Percentiles rank a stretch among this genome's conserved stretches.
Evolutionary conservation across 2,888 invertebrate species (phyloP).

Genomic region (Tetragnatha montana): DNA sequence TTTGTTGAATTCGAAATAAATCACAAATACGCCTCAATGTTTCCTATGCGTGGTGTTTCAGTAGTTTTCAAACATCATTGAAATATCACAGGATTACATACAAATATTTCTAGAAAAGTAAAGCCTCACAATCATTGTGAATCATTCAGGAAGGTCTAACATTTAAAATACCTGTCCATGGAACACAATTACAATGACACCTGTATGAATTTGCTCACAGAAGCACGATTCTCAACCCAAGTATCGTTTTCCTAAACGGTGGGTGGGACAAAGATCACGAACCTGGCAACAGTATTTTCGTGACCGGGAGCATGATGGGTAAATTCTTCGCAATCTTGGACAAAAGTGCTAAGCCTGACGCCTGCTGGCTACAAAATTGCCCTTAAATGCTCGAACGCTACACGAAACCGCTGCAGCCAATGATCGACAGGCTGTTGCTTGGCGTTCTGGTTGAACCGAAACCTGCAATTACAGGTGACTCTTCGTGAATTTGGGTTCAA

Average conservation of each 20-base stretch:
- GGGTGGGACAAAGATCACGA: conserved; percentile 4
- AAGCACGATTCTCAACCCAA: neutral
- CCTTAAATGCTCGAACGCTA: conserved; percentile 58
- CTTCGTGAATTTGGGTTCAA: conserved; percentile 58
- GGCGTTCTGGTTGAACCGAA: conserved; percentile 49
- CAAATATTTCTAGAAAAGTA: too few species aligned
- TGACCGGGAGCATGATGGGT: conserved; percentile 40
- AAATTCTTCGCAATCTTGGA: conserved; percentile 32
- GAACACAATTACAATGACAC: too few species aligned
- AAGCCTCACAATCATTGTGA: too few species aligned
- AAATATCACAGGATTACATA: too few species aligned
- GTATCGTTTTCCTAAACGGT: conserved; percentile 38
- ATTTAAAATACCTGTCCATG: too few species aligned
- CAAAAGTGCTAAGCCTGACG: conserved; percentile 56
- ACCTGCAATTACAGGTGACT: conserved; percentile 59
- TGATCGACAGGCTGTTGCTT: conserved; percentile 41
- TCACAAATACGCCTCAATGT: too few species aligned
- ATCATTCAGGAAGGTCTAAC: too few species aligned
- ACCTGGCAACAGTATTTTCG: conserved; percentile 47
- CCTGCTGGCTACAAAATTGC: conserved; percentile 61
- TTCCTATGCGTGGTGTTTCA: too few species aligned
- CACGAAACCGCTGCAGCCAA: conserved; percentile 60
- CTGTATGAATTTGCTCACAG: too few species aligned
- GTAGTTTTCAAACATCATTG: too few species aligned
- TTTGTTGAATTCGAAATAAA: too few species aligned